Evolutionary conservation across 2,113 vertebrate genomes (phyloP).

Genomic region (Lophius piscatorius): DNA sequence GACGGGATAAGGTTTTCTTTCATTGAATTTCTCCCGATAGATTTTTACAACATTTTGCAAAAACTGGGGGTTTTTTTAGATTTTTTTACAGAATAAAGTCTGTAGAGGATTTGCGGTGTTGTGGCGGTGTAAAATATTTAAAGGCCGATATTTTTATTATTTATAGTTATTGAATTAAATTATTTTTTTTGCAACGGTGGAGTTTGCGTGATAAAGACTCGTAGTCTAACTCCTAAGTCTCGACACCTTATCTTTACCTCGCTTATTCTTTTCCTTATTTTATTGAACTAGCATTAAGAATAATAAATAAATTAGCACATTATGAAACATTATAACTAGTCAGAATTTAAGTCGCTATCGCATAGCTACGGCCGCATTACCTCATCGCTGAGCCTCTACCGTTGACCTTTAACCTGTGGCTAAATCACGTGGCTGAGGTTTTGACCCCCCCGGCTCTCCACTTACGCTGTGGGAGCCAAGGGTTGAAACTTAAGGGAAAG

Average conservation of each 20-base stretch:
- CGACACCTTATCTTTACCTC: conserved; percentile 38
- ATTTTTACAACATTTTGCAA: conserved; percentile 39
- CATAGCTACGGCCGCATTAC: conserved; percentile 6
- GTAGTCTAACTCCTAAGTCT: conserved; percentile 3
- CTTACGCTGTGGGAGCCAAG: not conserved
- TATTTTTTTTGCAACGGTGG: conserved; percentile 54
- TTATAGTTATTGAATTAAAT: no score
- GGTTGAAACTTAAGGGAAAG: conserved; percentile 25
- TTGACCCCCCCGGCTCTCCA: conserved; percentile 31
- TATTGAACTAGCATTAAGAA: conserved; percentile 10
- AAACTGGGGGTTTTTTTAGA: not conserved
- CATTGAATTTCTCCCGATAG: no score
- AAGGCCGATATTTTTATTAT: conserved; percentile 5
- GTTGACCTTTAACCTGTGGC: conserved; percentile 55
- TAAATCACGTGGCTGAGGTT: conserved; percentile 42
- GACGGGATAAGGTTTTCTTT: conserved; percentile 34
- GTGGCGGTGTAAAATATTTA: conserved; percentile 1
- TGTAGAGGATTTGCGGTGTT: conserved; percentile 2
- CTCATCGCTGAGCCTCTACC: conserved; percentile 46
- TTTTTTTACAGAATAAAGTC: no score
- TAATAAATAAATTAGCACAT: conserved; percentile 47
- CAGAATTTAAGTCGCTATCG: conserved; percentile 8
- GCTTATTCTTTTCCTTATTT: conserved; percentile 19
- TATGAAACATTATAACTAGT: conserved; percentile 25
- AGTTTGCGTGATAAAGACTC: conserved; percentile 25